These are phyloP conservation scores for Caenorhabditis sulstoni DNA, from an alignment of 2,888 invertebrate species.

Conservation along the genomic window DNA sequence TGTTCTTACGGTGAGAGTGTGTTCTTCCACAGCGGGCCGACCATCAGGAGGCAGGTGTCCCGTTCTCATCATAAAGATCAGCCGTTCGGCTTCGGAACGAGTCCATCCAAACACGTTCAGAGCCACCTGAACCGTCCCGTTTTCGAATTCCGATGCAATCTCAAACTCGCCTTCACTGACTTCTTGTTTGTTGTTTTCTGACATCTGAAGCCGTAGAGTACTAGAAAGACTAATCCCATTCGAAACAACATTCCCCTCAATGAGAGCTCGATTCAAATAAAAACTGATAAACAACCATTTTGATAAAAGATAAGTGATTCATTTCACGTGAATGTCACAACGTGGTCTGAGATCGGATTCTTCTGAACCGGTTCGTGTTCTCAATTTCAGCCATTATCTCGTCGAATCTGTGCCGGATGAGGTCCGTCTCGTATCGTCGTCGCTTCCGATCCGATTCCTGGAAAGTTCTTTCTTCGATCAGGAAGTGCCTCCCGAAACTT, in stretches of 20 bases:
- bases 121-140: conserved; percentile 7
- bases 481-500: background rate
- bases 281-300: background rate
- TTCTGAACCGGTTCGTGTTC: conserved; percentile 33
- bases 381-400: conserved; percentile 59
- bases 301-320: background rate
- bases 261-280: background rate
- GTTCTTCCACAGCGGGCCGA: background rate
- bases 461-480: background rate
- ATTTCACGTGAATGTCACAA: conserved; percentile 33
- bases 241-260: background rate
- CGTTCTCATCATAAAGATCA: conserved; percentile 7
- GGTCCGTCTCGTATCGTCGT: conserved; percentile 38
- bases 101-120: background rate
- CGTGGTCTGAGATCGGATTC: conserved; percentile 57
- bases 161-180: background rate
- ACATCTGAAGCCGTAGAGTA: background rate
- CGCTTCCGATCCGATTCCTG: conserved; percentile 45
- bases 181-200: conserved; percentile 2
- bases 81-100: background rate
- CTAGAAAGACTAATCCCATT: background rate
- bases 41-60: conserved; percentile 10
- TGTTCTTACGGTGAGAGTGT: conserved; percentile 2
- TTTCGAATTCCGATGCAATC: background rate
- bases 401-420: conserved; percentile 45